Evolutionary conservation across 2,113 vertebrate genomes (phyloP).

Genomic region (Collichthys lucidus): DNA sequence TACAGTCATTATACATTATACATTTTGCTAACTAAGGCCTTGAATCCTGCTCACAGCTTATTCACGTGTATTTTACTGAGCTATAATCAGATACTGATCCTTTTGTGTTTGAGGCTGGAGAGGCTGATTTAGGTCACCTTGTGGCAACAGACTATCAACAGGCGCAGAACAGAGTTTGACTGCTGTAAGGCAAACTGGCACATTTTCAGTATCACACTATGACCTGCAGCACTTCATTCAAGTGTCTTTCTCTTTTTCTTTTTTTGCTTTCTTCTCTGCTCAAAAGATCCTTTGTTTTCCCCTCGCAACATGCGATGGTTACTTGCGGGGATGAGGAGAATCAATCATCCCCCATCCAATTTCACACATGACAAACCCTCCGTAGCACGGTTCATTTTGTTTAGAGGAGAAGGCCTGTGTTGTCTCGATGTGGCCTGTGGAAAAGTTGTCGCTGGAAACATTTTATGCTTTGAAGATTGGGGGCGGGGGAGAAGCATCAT

Average conservation of each 20-base stretch:
- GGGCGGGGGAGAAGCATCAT: background rate
- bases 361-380: conserved; percentile 60
- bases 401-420: conserved; percentile 12
- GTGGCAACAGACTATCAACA: conserved; percentile 24
- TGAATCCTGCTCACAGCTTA: background rate
- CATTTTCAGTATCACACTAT: conserved; percentile 16
- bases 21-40: background rate
- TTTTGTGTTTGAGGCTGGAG: conserved; percentile 38
- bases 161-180: conserved; percentile 27
- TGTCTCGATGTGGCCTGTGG: background rate
- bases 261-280: background rate
- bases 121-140: conserved; percentile 53
- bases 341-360: conserved; percentile 55
- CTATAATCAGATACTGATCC: conserved; percentile 41
- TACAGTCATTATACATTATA: no score
- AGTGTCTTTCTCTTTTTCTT: conserved; percentile 10
- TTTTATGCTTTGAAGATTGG: conserved; percentile 10
- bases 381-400: background rate
- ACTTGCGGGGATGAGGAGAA: conserved; percentile 28
- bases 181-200: conserved; percentile 45
- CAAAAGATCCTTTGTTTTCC: conserved; percentile 52
- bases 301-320: background rate
- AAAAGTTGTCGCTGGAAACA: conserved; percentile 19
- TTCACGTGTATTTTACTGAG: background rate
- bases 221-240: conserved; percentile 37